Evolutionary conservation across 1,140 invertebrate species (phyloP).

Genomic region (Rhagoletis zephyria): DNA sequence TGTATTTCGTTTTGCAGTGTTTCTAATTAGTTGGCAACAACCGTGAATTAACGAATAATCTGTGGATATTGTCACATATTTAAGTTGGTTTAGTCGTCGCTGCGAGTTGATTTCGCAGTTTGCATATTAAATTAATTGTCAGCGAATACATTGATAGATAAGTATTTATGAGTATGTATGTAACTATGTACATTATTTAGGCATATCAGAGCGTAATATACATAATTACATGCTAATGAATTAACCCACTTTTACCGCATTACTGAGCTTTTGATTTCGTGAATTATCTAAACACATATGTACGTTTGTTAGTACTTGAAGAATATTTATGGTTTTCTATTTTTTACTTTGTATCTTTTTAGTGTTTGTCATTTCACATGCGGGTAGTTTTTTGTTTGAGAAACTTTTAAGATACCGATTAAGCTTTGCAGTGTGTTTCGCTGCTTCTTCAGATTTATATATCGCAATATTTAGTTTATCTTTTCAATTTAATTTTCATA

Average conservation of each 20-base stretch:
- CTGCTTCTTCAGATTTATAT: too few species aligned
- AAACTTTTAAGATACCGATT: too few species aligned
- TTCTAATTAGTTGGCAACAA: neutral
- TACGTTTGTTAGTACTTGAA: neutral
- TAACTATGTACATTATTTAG: neutral
- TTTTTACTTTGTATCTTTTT: neutral
- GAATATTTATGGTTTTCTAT: neutral
- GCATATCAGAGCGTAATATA: constrained; percentile 19
- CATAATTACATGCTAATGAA: constrained; percentile 23
- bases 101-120: constrained; percentile 26
- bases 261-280: constrained; percentile 7
- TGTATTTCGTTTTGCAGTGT: too few species aligned
- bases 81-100: neutral
- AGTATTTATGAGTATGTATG: neutral
- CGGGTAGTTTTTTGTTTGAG: too few species aligned
- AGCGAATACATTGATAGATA: constrained; percentile 11
- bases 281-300: neutral
- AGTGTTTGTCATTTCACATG: too few species aligned
- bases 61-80: neutral
- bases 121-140: constrained; percentile 18
- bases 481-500: too few species aligned
- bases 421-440: too few species aligned
- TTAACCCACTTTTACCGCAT: constrained; percentile 18
- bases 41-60: neutral
- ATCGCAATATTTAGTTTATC: too few species aligned